Evolutionary conservation across 1,140 invertebrate species (phyloP), one percentile per base, ranked within the genome.

Genomic region (Lerema accius): DNA sequence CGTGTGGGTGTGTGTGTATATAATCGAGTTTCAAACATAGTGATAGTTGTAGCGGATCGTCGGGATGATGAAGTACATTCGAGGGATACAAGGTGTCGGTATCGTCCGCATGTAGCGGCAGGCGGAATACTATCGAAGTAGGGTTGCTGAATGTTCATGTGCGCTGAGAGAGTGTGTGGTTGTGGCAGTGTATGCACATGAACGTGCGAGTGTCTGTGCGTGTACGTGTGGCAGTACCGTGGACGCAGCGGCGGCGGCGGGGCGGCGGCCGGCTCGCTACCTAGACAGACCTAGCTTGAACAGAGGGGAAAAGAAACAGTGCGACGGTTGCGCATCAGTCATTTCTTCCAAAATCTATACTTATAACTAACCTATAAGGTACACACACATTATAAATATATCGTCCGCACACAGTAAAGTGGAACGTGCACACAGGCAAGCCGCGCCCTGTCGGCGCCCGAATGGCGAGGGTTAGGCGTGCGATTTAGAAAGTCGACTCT

Each of bases 231-330:
- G 56, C 80, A 87, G 82, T 91, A 87, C 86, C 86, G 89, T 90
- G 86, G 89, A 86, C 84, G 87, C 77, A 75, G 77, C 78, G 77
- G 82, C 82, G 78, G 86, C 61, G 65, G 72, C 75, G 86, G 84
- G 85, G 86, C 87, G 78, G 83, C 90, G 76, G 88, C 86, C 84
- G 88, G 82, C 86, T 87, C 81, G 82, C 84, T 86, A 91, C 84
- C 87, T 89, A 90, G 86, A 90, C 87, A 90, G 87, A 90, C 87
- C 87, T 90, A 90, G 87, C 84, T 90, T 88, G 84, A 90, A 90
- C 86, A 89, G 79, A 90, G 76, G 79, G 81, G 85, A 89, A 84
- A 87, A 86, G 74, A 88, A 87, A 86, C 78, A 86, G 83, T 85
- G 88, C 85, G 87, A 81, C 84, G 79, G 80, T 91, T 82, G 76